Conservation (phyloP, 2,113 vertebrate species). For the Calyptommatus sinebrachiatus region DNA sequence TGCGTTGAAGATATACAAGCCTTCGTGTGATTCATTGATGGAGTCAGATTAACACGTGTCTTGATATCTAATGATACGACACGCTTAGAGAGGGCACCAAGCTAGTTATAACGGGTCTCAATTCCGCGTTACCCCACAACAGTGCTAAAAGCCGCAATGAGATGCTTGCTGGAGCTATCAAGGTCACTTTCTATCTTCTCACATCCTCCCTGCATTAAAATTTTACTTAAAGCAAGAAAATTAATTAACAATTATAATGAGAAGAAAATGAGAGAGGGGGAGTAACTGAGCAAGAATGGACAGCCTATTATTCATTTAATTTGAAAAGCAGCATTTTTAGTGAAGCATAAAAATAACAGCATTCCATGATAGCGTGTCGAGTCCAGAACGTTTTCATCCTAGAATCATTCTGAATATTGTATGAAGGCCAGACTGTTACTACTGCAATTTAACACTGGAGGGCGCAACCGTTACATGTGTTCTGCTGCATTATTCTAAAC, state of each 20-base stretch:
- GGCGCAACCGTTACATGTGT: slow-evolving; percentile 16
- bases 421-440: not conserved
- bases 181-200: too few species aligned
- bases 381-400: not conserved
- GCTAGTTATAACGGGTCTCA: too few species aligned
- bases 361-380: not conserved
- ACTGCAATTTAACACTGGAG: not conserved
- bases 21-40: too few species aligned
- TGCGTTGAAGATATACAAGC: too few species aligned
- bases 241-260: not conserved
- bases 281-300: not conserved
- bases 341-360: not conserved
- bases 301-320: too few species aligned
- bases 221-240: not conserved
- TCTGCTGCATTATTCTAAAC: not conserved
- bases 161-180: too few species aligned
- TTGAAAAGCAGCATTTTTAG: too few species aligned
- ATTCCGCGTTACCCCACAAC: too few species aligned
- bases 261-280: not conserved
- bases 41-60: too few species aligned
- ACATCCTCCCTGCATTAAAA: not conserved
- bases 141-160: too few species aligned
- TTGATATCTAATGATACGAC: too few species aligned
- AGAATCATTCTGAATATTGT: not conserved
- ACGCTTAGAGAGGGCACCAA: too few species aligned